phyloP scores from a whole-genome alignment of 2,113 vertebrate genomes.

The Salvator merianae region DNA sequence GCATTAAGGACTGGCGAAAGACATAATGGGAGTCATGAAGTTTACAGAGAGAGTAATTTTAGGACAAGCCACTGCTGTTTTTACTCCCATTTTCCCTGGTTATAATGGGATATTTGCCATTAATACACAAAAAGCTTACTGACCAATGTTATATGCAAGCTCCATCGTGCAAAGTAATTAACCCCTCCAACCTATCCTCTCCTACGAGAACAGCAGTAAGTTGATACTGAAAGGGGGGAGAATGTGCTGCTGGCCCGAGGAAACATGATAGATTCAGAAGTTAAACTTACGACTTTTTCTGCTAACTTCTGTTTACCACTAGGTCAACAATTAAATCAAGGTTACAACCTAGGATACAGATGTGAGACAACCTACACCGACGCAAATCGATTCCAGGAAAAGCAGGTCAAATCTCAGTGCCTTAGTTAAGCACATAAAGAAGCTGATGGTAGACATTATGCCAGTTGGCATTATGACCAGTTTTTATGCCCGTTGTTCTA shows the following conservation, averaged over 20 bases:
- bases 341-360: slow-evolving; percentile 39
- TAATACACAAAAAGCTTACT: neutral
- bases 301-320: slow-evolving; percentile 38
- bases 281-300: slow-evolving; percentile 54
- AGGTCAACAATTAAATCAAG: slow-evolving; percentile 53
- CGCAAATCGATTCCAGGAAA: slow-evolving; percentile 26
- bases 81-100: too few relatives aligned
- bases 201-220: too few relatives aligned
- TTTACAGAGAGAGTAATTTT: too few relatives aligned
- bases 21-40: too few relatives aligned
- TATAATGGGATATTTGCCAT: neutral
- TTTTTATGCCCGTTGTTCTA: neutral
- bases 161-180: slow-evolving; percentile 22
- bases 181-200: too few relatives aligned
- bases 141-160: neutral
- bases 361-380: slow-evolving; percentile 28
- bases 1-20: neutral
- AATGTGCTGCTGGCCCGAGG: neutral
- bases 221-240: slow-evolving; percentile 25
- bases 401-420: neutral
- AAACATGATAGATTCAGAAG: slow-evolving; percentile 38
- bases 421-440: neutral
- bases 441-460: neutral
- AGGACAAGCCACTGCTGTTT: too few relatives aligned
- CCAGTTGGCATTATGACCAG: neutral